Percentiles rank a stretch among this genome's conserved stretches.
phyloP scores from a whole-genome alignment of 2,113 vertebrate genomes.

The Suricata suricatta region DNA sequence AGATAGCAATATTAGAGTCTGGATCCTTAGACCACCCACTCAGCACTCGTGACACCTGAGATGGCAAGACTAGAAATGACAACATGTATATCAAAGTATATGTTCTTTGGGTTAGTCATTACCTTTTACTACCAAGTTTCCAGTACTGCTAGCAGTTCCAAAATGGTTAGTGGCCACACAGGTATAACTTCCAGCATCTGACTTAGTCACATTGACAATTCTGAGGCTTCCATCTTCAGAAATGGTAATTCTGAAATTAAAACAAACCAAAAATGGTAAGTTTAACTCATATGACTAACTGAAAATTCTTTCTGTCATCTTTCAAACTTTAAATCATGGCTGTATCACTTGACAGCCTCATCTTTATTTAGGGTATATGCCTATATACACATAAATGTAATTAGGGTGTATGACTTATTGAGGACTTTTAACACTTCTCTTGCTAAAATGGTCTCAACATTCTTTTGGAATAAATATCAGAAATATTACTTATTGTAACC shows the following conservation, averaged over 20 bases:
- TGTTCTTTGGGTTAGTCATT: neutral
- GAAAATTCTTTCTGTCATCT: neutral
- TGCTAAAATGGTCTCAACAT: neutral
- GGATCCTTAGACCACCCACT: too few species aligned
- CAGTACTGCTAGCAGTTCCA: slow-evolving; percentile 94
- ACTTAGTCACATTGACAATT: slow-evolving; percentile 93
- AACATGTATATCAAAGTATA: accelerated
- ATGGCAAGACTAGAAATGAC: neutral
- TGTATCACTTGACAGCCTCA: neutral
- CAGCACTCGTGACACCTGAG: neutral
- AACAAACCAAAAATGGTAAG: slow-evolving; percentile 33
- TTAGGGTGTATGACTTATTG: neutral
- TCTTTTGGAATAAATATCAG: neutral
- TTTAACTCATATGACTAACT: neutral
- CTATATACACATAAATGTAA: neutral
- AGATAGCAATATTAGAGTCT: neutral
- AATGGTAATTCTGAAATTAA: slow-evolving; percentile 87
- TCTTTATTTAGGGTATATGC: neutral
- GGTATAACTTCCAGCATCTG: slow-evolving; percentile 93
- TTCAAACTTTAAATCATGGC: neutral
- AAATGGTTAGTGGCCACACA: slow-evolving; percentile 96
- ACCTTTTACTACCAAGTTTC: slow-evolving; percentile 96
- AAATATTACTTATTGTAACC: neutral
- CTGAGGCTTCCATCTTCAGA: slow-evolving; percentile 93
- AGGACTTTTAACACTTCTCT: neutral